These are phyloP conservation scores for Parthenolecanium corni DNA, from an alignment of 2,888 invertebrate genomes.

Conservation along the genomic window DNA sequence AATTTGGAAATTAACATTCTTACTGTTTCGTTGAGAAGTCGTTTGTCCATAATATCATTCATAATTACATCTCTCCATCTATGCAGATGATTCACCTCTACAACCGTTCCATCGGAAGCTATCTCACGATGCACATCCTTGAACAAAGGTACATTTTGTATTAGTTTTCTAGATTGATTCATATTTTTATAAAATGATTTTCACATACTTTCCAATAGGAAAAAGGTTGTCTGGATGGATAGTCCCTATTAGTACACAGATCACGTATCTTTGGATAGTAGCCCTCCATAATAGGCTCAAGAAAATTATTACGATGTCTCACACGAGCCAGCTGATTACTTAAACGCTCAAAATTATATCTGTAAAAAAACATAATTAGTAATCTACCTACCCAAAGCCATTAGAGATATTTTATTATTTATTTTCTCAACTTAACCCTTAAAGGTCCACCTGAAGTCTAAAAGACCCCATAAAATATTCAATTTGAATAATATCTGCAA, in stretches of 20 bases:
- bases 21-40: neutral
- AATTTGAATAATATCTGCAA: neutral
- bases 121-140: slow-evolving; percentile 51
- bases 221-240: slow-evolving; percentile 50
- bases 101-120: slow-evolving; percentile 48
- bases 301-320: slow-evolving; percentile 50
- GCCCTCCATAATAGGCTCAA: slow-evolving; percentile 59
- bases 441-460: too few relatives aligned
- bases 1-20: neutral
- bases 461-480: too few relatives aligned
- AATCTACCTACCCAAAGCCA: too few relatives aligned
- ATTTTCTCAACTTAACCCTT: too few relatives aligned
- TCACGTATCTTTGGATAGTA: slow-evolving; percentile 77
- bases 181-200: too few relatives aligned
- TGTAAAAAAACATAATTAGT: too few relatives aligned
- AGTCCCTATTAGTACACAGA: slow-evolving; percentile 57
- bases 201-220: slow-evolving; percentile 32
- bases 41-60: slow-evolving; percentile 56
- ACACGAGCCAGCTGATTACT: slow-evolving; percentile 57
- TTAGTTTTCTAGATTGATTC: too few relatives aligned
- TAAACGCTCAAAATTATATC: slow-evolving; percentile 64
- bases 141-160: slow-evolving; percentile 35
- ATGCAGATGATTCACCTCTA: slow-evolving; percentile 56
- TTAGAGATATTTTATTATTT: neutral
- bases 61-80: slow-evolving; percentile 63